Evolutionary conservation across 1,140 invertebrate species (phyloP).

Genomic region (Drosophila asahinai): DNA sequence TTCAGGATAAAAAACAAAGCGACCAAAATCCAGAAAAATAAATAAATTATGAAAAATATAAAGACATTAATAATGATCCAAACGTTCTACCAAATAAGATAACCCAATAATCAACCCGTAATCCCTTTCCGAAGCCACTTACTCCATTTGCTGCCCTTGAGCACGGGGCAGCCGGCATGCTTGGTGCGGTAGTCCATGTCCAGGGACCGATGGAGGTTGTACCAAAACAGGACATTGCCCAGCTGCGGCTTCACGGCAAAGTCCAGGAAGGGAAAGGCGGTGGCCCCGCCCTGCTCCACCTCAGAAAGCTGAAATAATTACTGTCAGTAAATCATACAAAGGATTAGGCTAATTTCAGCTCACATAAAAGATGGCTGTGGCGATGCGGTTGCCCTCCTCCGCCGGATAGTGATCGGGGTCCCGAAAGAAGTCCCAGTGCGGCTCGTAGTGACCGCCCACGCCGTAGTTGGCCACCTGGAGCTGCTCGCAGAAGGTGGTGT

Average conservation of each 20-base stretch:
- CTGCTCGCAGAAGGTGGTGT: constrained; percentile 92
- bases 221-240: constrained; percentile 97
- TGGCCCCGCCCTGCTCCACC: constrained; percentile 97
- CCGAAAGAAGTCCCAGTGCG: constrained; percentile 88
- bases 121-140: constrained; percentile 83
- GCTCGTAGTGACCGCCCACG: constrained; percentile 90
- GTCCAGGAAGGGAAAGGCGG: constrained; percentile 95
- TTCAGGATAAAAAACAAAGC: background rate
- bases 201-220: constrained; percentile 95
- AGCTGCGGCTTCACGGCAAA: constrained; percentile 94
- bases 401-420: constrained; percentile 86
- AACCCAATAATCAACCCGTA: background rate
- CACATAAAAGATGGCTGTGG: constrained; percentile 82
- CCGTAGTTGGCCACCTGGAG: constrained; percentile 90
- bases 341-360: constrained; percentile 80
- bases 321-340: constrained; percentile 1
- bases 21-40: background rate
- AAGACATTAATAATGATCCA: constrained; percentile 90
- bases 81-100: constrained; percentile 87
- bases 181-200: constrained; percentile 96
- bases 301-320: constrained; percentile 92
- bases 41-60: background rate
- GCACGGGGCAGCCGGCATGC: constrained; percentile 99
- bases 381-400: constrained; percentile 89
- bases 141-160: constrained; percentile 98